Conservation (phyloP, 2,888 invertebrate species). For the Muschampia plurimacula region DNA sequence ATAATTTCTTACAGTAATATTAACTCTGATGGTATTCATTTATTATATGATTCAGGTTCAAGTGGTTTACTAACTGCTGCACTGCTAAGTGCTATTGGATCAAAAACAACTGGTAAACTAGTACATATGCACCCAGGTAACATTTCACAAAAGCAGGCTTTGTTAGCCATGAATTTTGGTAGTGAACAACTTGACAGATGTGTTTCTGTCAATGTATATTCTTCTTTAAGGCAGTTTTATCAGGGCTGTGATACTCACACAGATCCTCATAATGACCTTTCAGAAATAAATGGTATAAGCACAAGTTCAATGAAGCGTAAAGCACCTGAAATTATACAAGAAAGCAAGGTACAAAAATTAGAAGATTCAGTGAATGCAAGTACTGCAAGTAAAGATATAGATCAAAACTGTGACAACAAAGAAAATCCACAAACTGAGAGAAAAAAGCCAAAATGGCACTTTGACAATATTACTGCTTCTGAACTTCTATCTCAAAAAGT, state of each 20-base stretch:
- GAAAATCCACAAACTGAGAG: conserved; percentile 47
- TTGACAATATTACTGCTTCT: conserved; percentile 88
- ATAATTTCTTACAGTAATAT: conserved; percentile 93
- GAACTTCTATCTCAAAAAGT: conserved; percentile 87
- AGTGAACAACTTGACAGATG: conserved; percentile 89
- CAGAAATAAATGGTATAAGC: conserved; percentile 54
- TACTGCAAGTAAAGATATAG: conserved; percentile 38
- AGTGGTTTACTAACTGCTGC: conserved; percentile 94
- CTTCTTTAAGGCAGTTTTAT: conserved; percentile 88
- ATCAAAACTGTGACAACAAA: conserved; percentile 40
- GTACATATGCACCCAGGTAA: conserved; percentile 93
- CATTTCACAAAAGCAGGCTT: conserved; percentile 91
- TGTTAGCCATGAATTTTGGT: conserved; percentile 92
- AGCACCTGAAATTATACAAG: conserved; percentile 50
- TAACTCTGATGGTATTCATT: conserved; percentile 90
- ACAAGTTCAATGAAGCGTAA: conserved; percentile 64
- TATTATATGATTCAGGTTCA: conserved; percentile 95
- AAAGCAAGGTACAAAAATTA: conserved; percentile 64
- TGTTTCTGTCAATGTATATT: conserved; percentile 91
- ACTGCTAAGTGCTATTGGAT: conserved; percentile 91
- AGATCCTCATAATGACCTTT: conserved; percentile 30
- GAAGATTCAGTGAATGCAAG: conserved; percentile 42
- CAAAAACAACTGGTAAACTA: conserved; percentile 86
- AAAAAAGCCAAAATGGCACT: conserved; percentile 89
- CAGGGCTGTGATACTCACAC: conserved; percentile 82